Percentiles rank a stretch among this genome's conserved stretches.
These are phyloP conservation scores for Penaeus chinensis DNA, from an alignment of 1,140 invertebrate genomes.

Conservation along the genomic window DNA sequence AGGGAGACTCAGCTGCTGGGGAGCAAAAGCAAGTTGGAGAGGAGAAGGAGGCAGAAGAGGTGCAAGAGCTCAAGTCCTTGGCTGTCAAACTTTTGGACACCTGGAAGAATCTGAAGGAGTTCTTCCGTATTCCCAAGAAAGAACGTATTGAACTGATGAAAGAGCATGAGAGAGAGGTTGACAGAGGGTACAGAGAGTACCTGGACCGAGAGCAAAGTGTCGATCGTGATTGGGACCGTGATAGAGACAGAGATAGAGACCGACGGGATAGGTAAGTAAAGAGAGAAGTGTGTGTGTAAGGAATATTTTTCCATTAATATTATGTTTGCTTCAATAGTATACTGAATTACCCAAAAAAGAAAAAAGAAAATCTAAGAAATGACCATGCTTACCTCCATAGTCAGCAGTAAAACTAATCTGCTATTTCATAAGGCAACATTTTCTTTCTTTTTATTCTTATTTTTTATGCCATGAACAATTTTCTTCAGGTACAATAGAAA, in stretches of 20 bases:
- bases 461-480: too few species aligned
- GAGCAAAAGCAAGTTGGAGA: neutral
- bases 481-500: too few species aligned
- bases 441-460: too few species aligned
- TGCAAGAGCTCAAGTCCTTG: slow-evolving; percentile 28
- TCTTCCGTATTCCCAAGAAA: slow-evolving; percentile 95
- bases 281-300: too few species aligned
- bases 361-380: too few species aligned
- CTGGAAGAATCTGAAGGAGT: slow-evolving; percentile 87
- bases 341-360: too few species aligned
- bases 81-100: slow-evolving; percentile 77
- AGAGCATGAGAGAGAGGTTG: slow-evolving; percentile 89
- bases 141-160: slow-evolving; percentile 93
- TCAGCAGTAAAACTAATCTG: too few species aligned
- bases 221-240: slow-evolving; percentile 29
- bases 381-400: too few species aligned
- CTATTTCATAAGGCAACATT: too few species aligned
- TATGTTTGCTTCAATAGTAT: too few species aligned
- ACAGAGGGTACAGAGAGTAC: slow-evolving; percentile 72
- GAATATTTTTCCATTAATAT: too few species aligned
- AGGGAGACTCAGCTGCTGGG: too few species aligned
- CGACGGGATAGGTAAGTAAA: neutral
- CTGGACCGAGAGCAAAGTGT: slow-evolving; percentile 67
- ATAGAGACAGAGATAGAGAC: slow-evolving; percentile 1
- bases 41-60: slow-evolving; percentile 31